These are phyloP conservation scores for Gobiocypris rarus DNA, from an alignment of 2,113 vertebrate species.

Conservation along the genomic window DNA sequence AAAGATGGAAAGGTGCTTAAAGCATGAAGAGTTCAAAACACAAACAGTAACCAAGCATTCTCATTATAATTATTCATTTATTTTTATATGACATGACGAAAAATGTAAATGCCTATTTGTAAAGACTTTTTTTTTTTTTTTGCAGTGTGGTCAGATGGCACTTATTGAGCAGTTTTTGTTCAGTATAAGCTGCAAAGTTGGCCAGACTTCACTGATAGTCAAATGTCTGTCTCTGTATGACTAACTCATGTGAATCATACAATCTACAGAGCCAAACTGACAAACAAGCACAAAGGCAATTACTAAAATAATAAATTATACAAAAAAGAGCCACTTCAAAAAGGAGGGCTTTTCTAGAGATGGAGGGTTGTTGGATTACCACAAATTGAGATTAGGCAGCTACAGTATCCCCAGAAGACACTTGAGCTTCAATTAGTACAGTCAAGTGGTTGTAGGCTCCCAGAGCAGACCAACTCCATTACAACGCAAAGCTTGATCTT, in stretches of 20 bases:
- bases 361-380: not conserved
- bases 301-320: not conserved
- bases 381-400: not conserved
- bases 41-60: not conserved
- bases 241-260: not conserved
- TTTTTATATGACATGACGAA: too few species aligned
- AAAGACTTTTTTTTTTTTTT: too few species aligned
- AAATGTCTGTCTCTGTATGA: not conserved
- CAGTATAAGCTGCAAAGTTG: not conserved
- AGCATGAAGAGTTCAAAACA: not conserved
- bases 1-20: not conserved
- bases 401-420: conserved; percentile 3
- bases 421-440: not conserved
- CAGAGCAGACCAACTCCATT: conserved; percentile 14
- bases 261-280: not conserved
- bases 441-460: not conserved
- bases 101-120: too few species aligned
- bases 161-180: not conserved
- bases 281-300: not conserved
- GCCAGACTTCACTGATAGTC: not conserved
- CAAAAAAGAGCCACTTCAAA: not conserved
- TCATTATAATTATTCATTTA: too few species aligned
- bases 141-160: not conserved
- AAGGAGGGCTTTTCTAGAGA: not conserved
- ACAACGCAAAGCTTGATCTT: not conserved